Percentiles rank a stretch among this genome's conserved stretches.
Conservation (phyloP, 2,797 vertebrate genomes). For the Morelia viridis region DNA sequence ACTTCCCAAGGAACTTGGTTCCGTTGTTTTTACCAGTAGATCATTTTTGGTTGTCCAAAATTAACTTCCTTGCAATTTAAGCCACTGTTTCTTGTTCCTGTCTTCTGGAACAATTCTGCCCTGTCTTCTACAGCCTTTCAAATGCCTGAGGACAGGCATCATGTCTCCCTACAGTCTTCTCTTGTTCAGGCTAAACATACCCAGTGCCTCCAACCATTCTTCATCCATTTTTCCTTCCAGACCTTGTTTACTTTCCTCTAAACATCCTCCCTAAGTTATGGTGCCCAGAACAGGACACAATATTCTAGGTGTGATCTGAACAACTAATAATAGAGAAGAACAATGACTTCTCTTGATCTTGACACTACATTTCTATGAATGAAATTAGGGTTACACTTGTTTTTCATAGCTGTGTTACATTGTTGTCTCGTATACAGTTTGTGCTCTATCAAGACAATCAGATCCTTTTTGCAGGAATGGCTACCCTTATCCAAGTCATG, state of each 20-base stretch:
- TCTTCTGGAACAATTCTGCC: background rate
- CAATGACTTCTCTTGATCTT: background rate
- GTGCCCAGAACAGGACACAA: background rate
- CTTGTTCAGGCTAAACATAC: background rate
- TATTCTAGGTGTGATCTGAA: background rate
- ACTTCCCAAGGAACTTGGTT: background rate
- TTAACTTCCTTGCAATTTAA: background rate
- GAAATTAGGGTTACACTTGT: background rate
- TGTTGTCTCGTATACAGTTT: background rate
- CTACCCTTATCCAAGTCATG: background rate
- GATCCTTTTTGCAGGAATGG: background rate
- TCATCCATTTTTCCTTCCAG: background rate
- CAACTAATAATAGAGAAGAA: background rate
- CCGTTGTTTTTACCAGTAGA: background rate
- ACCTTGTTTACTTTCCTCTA: background rate
- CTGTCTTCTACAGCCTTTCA: background rate
- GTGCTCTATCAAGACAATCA: background rate
- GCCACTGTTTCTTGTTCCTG: background rate
- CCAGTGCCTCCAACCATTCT: background rate
- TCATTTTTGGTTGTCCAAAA: background rate
- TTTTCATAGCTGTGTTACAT: background rate
- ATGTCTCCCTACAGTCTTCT: background rate
- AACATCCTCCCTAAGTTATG: background rate
- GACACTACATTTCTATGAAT: background rate
- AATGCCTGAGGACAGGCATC: background rate